A percentile compares a stretch with the other conserved stretches of the same genome.
Conservation (phyloP, 2,797 vertebrate species). For the Aldrovandia affinis region DNA sequence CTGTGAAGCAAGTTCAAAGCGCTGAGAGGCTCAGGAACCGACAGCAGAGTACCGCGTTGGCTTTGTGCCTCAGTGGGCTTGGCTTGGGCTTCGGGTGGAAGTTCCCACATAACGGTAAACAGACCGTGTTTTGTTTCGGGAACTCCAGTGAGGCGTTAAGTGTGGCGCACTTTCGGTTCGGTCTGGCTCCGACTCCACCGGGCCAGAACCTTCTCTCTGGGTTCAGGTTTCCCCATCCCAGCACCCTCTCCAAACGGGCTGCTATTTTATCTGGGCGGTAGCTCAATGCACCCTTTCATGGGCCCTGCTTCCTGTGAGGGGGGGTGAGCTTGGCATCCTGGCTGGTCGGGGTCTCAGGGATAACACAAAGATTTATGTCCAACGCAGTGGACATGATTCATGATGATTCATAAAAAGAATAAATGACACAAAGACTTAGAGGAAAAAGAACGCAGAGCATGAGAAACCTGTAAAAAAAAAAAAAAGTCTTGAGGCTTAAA, state of each 20-base stretch:
- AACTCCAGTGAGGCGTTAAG: neutral
- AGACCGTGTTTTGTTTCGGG: neutral
- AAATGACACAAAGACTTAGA: too few species aligned
- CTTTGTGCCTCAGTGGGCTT: neutral
- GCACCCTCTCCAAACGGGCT: conserved; percentile 46
- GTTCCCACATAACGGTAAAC: neutral
- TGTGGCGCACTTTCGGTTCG: neutral
- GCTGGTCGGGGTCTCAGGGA: neutral
- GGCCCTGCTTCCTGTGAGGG: conserved; percentile 7
- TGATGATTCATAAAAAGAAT: neutral
- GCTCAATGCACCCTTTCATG: conserved; percentile 63
- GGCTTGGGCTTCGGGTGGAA: neutral
- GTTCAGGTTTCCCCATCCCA: conserved; percentile 57
- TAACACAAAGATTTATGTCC: neutral
- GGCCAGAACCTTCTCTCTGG: conserved; percentile 50
- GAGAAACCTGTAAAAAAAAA: neutral
- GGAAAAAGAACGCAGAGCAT: too few species aligned
- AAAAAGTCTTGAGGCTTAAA: neutral
- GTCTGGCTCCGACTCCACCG: neutral
- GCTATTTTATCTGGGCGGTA: conserved; percentile 46
- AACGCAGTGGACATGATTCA: neutral
- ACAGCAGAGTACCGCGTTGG: neutral
- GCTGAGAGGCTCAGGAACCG: neutral
- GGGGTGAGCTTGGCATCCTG: conserved; percentile 13
- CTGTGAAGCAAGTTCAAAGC: neutral